Conservation (phyloP, 2,888 invertebrate species). For the Ennomos erosarius region DNA sequence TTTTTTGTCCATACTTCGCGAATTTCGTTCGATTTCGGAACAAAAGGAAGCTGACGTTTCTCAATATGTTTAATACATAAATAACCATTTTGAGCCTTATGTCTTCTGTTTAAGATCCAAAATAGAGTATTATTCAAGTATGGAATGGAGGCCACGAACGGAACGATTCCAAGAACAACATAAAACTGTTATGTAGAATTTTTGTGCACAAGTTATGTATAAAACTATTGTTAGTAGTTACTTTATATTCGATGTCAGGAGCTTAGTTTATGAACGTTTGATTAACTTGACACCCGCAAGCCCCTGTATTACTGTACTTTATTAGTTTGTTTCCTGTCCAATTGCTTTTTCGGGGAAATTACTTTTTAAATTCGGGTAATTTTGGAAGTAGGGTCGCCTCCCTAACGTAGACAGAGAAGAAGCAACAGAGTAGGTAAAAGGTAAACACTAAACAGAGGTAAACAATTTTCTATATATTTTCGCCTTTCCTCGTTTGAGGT, state of each 20-base stretch:
- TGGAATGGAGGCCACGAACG: constrained; percentile 32
- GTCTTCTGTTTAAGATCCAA: background rate
- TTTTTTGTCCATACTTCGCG: constrained; percentile 47
- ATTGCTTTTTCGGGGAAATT: constrained; percentile 17
- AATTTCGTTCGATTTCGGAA: constrained; percentile 65
- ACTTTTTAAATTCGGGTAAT: background rate
- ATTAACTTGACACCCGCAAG: constrained; percentile 25
- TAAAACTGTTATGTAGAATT: constrained; percentile 64
- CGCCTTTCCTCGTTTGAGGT: too few relatives aligned
- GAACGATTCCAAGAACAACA: constrained; percentile 49
- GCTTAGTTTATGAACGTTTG: constrained; percentile 17
- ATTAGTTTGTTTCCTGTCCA: background rate
- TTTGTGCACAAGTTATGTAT: constrained; percentile 51
- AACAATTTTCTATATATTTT: too few relatives aligned
- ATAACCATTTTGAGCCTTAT: constrained; percentile 2
- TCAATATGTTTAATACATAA: background rate
- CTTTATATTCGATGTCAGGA: constrained; percentile 20
- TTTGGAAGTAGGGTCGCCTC: background rate
- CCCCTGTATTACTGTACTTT: background rate
- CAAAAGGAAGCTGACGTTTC: constrained; percentile 54
- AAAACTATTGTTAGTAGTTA: constrained; percentile 37
- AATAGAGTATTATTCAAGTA: constrained; percentile 30
- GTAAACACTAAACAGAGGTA: too few relatives aligned
- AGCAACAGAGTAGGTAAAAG: background rate
- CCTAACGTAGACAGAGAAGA: too few relatives aligned